Evolutionary conservation across 64 coral and sea anemone species (phyloP).

Genomic region (Exaiptasia diaphana): DNA sequence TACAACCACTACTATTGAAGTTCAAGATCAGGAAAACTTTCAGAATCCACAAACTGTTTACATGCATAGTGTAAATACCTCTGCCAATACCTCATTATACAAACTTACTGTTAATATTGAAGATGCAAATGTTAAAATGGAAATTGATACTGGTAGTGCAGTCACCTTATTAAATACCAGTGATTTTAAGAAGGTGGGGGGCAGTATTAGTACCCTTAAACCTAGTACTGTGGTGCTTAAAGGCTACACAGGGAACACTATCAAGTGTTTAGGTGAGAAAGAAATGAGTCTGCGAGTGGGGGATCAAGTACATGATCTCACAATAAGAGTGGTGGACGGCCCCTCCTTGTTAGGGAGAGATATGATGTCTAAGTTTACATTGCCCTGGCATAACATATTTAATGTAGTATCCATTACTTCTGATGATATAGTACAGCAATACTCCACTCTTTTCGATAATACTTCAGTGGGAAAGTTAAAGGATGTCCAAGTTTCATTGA

Average conservation of each 20-base stretch:
- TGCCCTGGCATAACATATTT: too few species aligned
- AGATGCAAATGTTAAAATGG: conserved; percentile 21
- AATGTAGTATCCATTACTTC: conserved; percentile 38
- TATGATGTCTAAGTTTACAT: conserved; percentile 52
- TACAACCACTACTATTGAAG: conserved; percentile 24
- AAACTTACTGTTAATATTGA: conserved; percentile 48
- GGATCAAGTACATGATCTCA: conserved; percentile 10
- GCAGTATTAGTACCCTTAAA: conserved; percentile 16
- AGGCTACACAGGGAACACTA: conserved; percentile 32
- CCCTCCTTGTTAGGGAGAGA: conserved; percentile 53
- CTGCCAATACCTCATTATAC: conserved; percentile 7
- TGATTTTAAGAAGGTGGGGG: conserved; percentile 40
- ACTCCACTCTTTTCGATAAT: conserved; percentile 46
- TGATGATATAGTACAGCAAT: conserved; percentile 40
- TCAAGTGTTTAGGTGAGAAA: conserved; percentile 31
- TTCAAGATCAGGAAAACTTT: background rate
- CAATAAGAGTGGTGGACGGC: conserved; percentile 11
- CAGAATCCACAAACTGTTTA: conserved; percentile 26
- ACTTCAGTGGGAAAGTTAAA: conserved; percentile 53
- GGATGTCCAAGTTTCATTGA: too few species aligned
- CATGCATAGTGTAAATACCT: conserved; percentile 32
- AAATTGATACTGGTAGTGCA: conserved; percentile 51
- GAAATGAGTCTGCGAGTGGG: conserved; percentile 30
- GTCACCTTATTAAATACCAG: conserved; percentile 33
- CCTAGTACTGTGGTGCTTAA: conserved; percentile 30